These are phyloP conservation scores for Girardinichthys multiradiatus DNA, from an alignment of 2,113 vertebrate species.

Conservation along the genomic window DNA sequence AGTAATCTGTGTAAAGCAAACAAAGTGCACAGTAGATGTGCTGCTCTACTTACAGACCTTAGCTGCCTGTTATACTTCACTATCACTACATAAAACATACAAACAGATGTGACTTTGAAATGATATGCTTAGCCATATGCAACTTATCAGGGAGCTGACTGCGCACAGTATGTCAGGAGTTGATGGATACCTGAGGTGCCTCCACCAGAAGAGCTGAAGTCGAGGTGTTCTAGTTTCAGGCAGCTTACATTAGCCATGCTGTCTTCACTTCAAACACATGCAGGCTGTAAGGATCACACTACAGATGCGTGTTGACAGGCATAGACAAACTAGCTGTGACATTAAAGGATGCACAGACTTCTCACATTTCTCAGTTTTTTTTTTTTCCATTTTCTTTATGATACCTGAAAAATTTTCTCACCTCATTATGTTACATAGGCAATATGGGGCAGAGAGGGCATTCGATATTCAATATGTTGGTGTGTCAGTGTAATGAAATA, in stretches of 20 bases:
- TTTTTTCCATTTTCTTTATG: conserved; percentile 41
- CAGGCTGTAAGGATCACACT: conserved; percentile 46
- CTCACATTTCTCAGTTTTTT: conserved; percentile 65
- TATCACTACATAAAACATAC: conserved; percentile 4
- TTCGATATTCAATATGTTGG: conserved; percentile 70
- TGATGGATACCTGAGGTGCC: conserved; percentile 59
- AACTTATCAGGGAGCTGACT: conserved; percentile 41
- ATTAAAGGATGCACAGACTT: conserved; percentile 67
- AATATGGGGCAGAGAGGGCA: conserved; percentile 37
- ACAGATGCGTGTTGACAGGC: conserved; percentile 67
- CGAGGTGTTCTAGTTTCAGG: conserved; percentile 57
- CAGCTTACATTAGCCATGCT: conserved; percentile 60
- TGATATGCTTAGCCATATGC: conserved; percentile 42
- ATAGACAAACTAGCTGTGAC: conserved; percentile 61
- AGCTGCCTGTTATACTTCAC: not conserved
- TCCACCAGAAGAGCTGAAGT: conserved; percentile 18
- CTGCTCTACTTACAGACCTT: conserved; percentile 7
- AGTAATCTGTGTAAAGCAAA: not conserved
- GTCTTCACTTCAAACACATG: conserved; percentile 70
- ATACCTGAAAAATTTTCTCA: conserved; percentile 64
- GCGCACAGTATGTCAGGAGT: conserved; percentile 39
- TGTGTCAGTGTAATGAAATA: conserved; percentile 66
- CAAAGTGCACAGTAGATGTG: not conserved
- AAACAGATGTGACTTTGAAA: conserved; percentile 57
- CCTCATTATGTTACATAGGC: conserved; percentile 71